Evolutionary conservation across 1,140 invertebrate genomes (phyloP), one percentile per base, ranked within the genome.

Genomic region (Pseudomyrmex pallidus): DNA sequence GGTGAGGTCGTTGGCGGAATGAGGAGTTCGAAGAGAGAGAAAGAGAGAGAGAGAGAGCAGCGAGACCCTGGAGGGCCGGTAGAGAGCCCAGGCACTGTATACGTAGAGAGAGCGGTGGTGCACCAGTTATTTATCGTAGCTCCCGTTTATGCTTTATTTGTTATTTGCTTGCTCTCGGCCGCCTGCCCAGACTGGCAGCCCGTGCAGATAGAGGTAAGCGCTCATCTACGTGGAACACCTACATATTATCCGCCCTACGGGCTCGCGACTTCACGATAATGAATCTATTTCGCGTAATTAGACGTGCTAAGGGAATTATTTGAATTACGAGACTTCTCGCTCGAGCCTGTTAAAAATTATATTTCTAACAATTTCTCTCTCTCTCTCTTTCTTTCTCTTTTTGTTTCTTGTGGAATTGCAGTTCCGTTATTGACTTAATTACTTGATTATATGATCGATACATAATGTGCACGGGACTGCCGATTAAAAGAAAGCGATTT

Each of bases 101-200:
- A n/a, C n/a, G 78, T 85, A 76, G 78, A 82, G 78, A 82, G 85
- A 84, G 74, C 80, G 82, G 83, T 85, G 83, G 83, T 85, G 87
- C 90, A 90, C 90, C 86, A 89, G 87, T 93, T 93, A 92, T 93
- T 92, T 92, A 93, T 92, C 70, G 89, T 88, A 83, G 91, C 90
- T 90, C 90, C 91, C 86, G 91, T 91, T 90, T 89, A 89, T 92
- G 91, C 90, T 92, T 92, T 92, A 93, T 93, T 92, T 93, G 91
- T 90, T 90, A 91, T 90, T 89, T 89, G 90, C 85, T 80, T 70
- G 89, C 67, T 54, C 70, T 56, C 83, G 76, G 35, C 74, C 52
- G 86, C 61, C 68, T 66, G 61, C 57, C 52, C 54, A 50, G 74
- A 70, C 74, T 74, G 68, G 62, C 86, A 74, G 35, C 85, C 57